Base-by-base conservation (phyloP, 2,113 vertebrate genomes). In the Microtus oregoni region DNA sequence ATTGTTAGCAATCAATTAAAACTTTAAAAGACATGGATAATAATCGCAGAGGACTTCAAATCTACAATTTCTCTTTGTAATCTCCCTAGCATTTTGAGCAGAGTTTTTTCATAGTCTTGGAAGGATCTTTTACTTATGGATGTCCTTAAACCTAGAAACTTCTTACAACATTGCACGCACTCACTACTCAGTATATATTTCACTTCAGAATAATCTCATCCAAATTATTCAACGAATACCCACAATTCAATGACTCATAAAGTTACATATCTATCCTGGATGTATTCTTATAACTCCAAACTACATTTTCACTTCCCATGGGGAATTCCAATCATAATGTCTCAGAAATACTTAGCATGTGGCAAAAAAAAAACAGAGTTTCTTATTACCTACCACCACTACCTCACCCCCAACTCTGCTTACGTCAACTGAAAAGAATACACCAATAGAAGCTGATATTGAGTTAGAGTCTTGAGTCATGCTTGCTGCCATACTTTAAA, bases 1-100 rank as follows among this genome's bases (percentile, higher is more conserved):
- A 63, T 13, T n/a, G 52, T 17, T 89, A 70, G 63, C 89, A 88
- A 91, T 24, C 75, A 79, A 32, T 50, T 85, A 93, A 91, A 94
- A 81, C 12, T n/a, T 96, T n/a, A 44, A 90, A 70, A 73, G 15
- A 7, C 38, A 35, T 17, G 83, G 63, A 65, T 77, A 82, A 90
- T 81, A 58, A 72, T 35, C 15, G 26, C 7, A 76, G 11, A 52
- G 3, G 24, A 85, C 32, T 78, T 38, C 58, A 35, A 87, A 7
- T 50, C 24, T 79, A 1, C 3, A 78, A 22, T 91, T 89, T 92
- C 13, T 91, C 7, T 89, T 88, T 55, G 28, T 55, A 32, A 63
- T 35, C 35, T 93, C 9, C 14, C 35, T 55, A 14, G 0, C 28
- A 38, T 4, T 65, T 79, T 67, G 22, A 94, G 17, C 32, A 92